Conservation (phyloP, 37 sponge, comb jelly and placozoan species). For the Spongia lamella region DNA sequence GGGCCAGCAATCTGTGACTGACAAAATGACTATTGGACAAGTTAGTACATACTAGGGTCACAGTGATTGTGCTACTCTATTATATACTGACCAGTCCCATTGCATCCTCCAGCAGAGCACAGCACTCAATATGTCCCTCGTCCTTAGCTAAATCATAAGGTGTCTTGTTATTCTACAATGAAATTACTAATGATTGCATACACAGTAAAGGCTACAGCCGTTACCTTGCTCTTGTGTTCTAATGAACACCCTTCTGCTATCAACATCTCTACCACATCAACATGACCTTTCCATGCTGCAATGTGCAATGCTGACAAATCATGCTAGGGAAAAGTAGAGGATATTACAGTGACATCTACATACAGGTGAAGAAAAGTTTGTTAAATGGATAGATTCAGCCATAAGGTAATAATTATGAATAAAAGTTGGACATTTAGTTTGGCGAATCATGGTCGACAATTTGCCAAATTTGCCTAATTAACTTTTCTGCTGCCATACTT, state of each 20-base stretch:
- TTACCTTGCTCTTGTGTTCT: not conserved
- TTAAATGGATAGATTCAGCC: too few species aligned
- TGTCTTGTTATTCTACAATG: conserved; percentile 52
- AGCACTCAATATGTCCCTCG: conserved; percentile 48
- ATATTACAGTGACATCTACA: not conserved
- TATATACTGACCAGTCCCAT: conserved; percentile 43
- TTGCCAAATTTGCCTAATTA: too few species aligned
- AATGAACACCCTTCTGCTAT: conserved; percentile 30
- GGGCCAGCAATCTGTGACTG: too few species aligned
- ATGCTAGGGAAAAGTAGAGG: conserved; percentile 18
- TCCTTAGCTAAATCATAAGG: conserved; percentile 61
- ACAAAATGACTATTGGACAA: too few species aligned
- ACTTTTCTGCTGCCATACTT: too few species aligned
- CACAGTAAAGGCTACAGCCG: too few species aligned
- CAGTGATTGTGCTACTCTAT: too few species aligned
- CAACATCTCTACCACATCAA: conserved; percentile 42
- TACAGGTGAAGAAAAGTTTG: not conserved
- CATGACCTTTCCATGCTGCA: conserved; percentile 65
- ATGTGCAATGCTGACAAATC: conserved; percentile 62
- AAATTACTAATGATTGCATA: too few species aligned
- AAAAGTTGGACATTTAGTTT: not conserved
- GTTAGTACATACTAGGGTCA: too few species aligned
- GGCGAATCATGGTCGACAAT: too few species aligned
- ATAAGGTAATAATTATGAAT: not conserved
- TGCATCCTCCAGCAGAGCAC: conserved; percentile 46